Base-by-base conservation (phyloP, 2,888 invertebrate genomes). In the Drosophila suboccidentalis region DNA sequence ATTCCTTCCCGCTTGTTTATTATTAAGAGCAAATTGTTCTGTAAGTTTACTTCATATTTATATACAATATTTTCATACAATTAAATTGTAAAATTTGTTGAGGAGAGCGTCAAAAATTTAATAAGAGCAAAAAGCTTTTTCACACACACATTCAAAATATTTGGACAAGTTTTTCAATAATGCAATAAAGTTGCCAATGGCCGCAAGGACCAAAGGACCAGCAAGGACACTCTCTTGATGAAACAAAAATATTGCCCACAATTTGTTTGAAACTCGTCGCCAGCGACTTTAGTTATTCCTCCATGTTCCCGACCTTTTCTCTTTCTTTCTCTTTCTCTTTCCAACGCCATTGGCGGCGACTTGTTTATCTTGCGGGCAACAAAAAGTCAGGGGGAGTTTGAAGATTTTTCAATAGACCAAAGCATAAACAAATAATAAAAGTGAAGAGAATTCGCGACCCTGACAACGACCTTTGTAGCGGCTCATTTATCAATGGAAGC, bases 81-180 rank as follows among this genome's bases (percentile, higher is more conserved):
- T 72, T 73, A 71, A 71, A 77, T 75, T 69, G 69, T 72, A 34
- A 17, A 57, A 5, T 26, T 29, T 22, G 38, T 51, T 50, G 44
- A 47, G 36, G 17, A 22, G 29, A 15, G 9, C 29, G 44, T 61
- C 8, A 62, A 75, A 80, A 87, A 87, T 84, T 87, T 73, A 84
- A 89, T 87, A 84, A 82, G 69, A 69, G 63, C 63, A 87, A 78
- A 84, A 68, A 75, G 83, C 82, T 87, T 76, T 87, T 79, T 73
- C 73, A 19, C 26, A 26, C 26, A 75, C 89, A 87, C 89, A 89
- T 89, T 85, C 87, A 85, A 85, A 85, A 85, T 86, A 88, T 86
- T 86, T 86, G 82, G 71, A 86, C 88, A 89, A 89, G 86, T 90
- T 90, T 86, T 86, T 86, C 90, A 86, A 86, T 86, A 86, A 88